These are phyloP conservation scores for Xestobium rufovillosum DNA, from an alignment of 2,888 invertebrate genomes.

Conservation along the genomic window DNA sequence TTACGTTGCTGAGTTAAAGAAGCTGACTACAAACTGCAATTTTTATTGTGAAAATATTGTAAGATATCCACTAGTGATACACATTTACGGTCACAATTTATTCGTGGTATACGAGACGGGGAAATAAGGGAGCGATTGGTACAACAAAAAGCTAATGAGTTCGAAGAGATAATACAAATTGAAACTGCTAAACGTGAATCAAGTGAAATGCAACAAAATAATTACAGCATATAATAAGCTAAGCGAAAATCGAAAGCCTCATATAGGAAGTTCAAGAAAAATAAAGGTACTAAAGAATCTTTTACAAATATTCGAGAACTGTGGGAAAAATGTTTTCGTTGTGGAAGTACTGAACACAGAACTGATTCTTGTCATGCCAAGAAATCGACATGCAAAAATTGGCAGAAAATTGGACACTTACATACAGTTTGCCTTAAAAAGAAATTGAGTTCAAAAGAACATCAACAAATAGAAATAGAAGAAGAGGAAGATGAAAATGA, in stretches of 20 bases:
- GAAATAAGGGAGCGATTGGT: conserved; percentile 1
- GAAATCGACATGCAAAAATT: neutral
- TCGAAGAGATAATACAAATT: neutral
- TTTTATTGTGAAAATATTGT: neutral
- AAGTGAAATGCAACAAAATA: neutral
- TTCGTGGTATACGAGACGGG: neutral
- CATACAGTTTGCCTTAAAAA: neutral
- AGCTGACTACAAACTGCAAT: neutral
- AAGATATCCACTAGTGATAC: neutral
- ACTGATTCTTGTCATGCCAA: neutral
- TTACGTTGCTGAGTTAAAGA: neutral
- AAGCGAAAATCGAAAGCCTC: neutral
- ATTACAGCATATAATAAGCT: too few relatives aligned
- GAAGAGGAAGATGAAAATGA: too few relatives aligned
- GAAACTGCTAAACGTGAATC: neutral
- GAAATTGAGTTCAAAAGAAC: too few relatives aligned
- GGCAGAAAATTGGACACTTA: neutral
- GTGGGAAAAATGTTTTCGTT: neutral
- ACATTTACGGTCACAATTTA: conserved; percentile 3
- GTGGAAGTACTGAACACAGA: neutral
- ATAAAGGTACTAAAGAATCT: neutral
- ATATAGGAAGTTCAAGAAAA: too few relatives aligned
- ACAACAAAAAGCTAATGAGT: neutral
- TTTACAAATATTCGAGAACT: neutral
- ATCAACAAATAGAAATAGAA: too few relatives aligned